These are phyloP conservation scores for Etheostoma cragini DNA, from an alignment of 2,113 vertebrate genomes.

Conservation along the genomic window DNA sequence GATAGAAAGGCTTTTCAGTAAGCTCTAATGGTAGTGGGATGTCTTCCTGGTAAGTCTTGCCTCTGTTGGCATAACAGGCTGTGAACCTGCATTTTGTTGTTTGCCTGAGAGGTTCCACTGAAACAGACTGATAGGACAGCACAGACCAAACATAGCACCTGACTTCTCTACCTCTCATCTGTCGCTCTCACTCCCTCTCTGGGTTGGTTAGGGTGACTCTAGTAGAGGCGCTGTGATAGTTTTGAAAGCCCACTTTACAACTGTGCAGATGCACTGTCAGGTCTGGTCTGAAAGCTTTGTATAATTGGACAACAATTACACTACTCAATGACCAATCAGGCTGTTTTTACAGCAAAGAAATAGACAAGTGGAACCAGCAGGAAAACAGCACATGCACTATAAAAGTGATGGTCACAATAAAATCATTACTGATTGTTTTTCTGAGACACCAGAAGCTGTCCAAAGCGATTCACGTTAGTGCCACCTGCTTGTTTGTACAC, in stretches of 20 bases:
- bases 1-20: slow-evolving; percentile 66
- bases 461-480: slow-evolving; percentile 38
- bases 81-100: slow-evolving; percentile 61
- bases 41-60: slow-evolving; percentile 55
- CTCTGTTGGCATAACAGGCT: slow-evolving; percentile 58
- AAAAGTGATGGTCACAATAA: not conserved
- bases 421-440: slow-evolving; percentile 9
- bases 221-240: slow-evolving; percentile 17
- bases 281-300: slow-evolving; percentile 28
- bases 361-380: not conserved
- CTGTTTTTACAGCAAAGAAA: slow-evolving; percentile 5
- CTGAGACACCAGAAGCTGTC: slow-evolving; percentile 25
- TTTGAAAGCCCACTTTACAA: slow-evolving; percentile 45
- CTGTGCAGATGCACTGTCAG: slow-evolving; percentile 4
- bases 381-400: not conserved
- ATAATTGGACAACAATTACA: slow-evolving; percentile 35
- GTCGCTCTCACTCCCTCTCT: not conserved
- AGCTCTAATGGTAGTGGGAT: slow-evolving; percentile 63
- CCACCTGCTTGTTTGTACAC: slow-evolving; percentile 70
- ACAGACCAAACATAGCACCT: slow-evolving; percentile 44
- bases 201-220: slow-evolving; percentile 41
- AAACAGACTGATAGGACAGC: slow-evolving; percentile 56
- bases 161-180: slow-evolving; percentile 27
- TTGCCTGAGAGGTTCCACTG: slow-evolving; percentile 59
- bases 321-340: not conserved